Percentiles rank a stretch among this genome's conserved stretches.
Conservation (phyloP, 2,888 invertebrate genomes). For the Ferdinandea cuprea region DNA sequence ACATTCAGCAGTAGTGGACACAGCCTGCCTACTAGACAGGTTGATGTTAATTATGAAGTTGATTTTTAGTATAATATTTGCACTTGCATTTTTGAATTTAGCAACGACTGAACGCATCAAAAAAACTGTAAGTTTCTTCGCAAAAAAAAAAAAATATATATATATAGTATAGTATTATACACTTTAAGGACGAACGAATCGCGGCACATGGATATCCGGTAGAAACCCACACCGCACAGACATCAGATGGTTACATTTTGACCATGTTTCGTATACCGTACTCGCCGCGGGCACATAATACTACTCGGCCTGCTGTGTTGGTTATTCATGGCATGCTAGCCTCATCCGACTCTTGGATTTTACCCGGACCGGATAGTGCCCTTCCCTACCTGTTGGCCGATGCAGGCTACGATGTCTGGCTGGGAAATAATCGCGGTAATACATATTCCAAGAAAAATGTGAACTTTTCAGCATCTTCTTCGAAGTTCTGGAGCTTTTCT, state of each 20-base stretch:
- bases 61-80: no score
- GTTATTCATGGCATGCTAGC: constrained; percentile 79
- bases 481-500: constrained; percentile 84
- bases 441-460: constrained; percentile 84
- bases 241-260: constrained; percentile 92
- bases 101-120: no score
- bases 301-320: constrained; percentile 79
- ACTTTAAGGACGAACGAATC: constrained; percentile 78
- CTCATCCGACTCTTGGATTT: constrained; percentile 79
- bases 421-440: constrained; percentile 92
- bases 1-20: no score
- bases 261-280: constrained; percentile 91
- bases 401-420: constrained; percentile 90
- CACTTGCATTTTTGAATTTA: no score
- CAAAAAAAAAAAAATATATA: no score
- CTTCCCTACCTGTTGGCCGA: constrained; percentile 84
- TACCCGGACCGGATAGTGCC: constrained; percentile 78
- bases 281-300: constrained; percentile 76
- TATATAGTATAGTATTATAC: no score
- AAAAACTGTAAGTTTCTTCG: no score
- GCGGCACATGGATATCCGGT: constrained; percentile 84
- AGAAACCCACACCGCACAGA: constrained; percentile 88
- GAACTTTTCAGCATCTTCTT: constrained; percentile 78
- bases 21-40: no score
- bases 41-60: no score